Conservation (phyloP, 2,797 vertebrate species). For the Molossus molossus region DNA sequence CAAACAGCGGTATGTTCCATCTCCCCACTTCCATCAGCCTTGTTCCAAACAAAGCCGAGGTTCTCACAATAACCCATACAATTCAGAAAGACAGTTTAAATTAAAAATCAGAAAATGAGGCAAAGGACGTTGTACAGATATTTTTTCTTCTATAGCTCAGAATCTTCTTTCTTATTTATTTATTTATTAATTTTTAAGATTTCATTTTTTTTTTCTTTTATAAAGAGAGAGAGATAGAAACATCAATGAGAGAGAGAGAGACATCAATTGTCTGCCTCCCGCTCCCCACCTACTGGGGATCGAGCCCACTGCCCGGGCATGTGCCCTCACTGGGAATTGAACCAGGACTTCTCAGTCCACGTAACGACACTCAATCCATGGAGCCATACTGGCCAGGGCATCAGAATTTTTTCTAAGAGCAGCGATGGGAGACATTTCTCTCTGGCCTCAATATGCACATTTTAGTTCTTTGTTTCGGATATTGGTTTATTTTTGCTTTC, state of each 20-base stretch:
- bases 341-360: too few species aligned
- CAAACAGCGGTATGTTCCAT: not conserved
- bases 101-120: constrained; percentile 30
- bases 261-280: too few species aligned
- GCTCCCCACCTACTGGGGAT: too few species aligned
- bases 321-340: too few species aligned
- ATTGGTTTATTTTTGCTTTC: constrained; percentile 6
- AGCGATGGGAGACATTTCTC: not conserved
- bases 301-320: too few species aligned
- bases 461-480: not conserved
- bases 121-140: not conserved
- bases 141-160: not conserved
- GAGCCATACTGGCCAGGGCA: too few species aligned
- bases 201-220: too few species aligned
- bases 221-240: too few species aligned
- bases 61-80: not conserved
- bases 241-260: too few species aligned
- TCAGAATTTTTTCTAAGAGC: not conserved
- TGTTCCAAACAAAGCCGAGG: not conserved
- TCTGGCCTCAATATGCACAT: not conserved
- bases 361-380: too few species aligned
- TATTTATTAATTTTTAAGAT: too few species aligned
- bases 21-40: not conserved
- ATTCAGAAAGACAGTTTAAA: not conserved
- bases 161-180: too few species aligned